Evolutionary conservation across 2,797 vertebrate genomes (phyloP).

Genomic region (Manis crassicaudata): DNA sequence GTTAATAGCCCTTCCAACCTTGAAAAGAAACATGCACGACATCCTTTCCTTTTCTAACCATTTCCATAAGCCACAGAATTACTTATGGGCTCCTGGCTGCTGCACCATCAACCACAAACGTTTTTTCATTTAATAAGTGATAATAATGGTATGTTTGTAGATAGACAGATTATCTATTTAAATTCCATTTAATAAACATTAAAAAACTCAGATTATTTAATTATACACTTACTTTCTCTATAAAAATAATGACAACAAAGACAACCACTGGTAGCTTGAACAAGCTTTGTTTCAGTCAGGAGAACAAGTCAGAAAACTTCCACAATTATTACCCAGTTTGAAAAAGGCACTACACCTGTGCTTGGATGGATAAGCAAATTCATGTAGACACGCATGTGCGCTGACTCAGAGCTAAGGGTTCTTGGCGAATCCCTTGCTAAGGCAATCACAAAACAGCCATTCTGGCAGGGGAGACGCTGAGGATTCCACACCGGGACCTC

Average conservation of each 20-base stretch:
- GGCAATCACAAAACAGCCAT: background rate
- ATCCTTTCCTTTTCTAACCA: background rate
- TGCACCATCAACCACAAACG: background rate
- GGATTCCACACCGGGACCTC: background rate
- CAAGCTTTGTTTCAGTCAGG: background rate
- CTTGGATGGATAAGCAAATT: background rate
- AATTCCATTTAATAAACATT: slow-evolving; percentile 7
- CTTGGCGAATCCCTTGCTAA: background rate
- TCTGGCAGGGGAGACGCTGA: too few species aligned
- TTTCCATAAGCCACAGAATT: background rate
- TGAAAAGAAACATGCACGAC: background rate
- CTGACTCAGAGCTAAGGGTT: background rate
- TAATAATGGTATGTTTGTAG: background rate
- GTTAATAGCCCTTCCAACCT: background rate
- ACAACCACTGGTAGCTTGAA: background rate
- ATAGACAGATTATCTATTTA: background rate
- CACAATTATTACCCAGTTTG: background rate
- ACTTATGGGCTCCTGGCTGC: background rate
- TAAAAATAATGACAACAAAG: background rate
- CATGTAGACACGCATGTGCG: background rate
- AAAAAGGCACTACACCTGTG: background rate
- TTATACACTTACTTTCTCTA: background rate
- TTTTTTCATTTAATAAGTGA: background rate
- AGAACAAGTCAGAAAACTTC: background rate
- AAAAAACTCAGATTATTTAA: background rate